Evolutionary conservation across 92 coral and sea anemone species (phyloP).

Genomic region (Metridium senile): DNA sequence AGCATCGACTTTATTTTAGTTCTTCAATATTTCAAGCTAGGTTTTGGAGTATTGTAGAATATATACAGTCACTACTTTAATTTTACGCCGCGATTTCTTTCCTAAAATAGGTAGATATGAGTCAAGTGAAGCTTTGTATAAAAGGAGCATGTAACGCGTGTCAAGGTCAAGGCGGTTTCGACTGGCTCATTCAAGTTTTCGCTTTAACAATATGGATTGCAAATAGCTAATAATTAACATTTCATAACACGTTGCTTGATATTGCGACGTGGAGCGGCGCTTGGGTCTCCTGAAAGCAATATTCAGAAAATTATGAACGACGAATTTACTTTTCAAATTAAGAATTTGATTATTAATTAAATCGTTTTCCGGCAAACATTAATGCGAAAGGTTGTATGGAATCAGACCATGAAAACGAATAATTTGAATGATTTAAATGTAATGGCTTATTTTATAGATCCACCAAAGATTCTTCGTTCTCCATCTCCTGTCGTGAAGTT

Average conservation of each 20-base stretch:
- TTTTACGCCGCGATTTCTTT: background rate
- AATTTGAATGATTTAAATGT: background rate
- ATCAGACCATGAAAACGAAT: no score
- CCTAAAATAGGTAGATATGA: conserved; percentile 18
- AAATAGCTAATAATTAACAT: no score
- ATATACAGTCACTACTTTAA: background rate
- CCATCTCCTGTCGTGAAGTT: conserved; percentile 10
- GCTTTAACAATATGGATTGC: no score
- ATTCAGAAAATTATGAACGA: conserved; percentile 2
- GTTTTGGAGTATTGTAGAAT: conserved; percentile 29
- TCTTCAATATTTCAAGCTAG: conserved; percentile 6
- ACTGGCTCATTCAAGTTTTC: no score
- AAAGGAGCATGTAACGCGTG: no score
- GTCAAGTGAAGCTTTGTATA: background rate
- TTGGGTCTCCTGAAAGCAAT: conserved; percentile 31
- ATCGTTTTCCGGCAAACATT: no score
- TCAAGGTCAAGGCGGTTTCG: no score
- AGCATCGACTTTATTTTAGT: conserved; percentile 15
- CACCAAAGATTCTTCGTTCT: background rate
- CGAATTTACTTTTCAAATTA: background rate
- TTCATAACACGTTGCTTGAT: no score
- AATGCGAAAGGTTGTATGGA: no score
- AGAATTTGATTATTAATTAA: background rate
- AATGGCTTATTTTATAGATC: background rate
- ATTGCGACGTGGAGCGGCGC: no score